These are phyloP conservation scores for Atlantisia rogersi DNA, from an alignment of 2,113 vertebrate genomes.

Conservation along the genomic window DNA sequence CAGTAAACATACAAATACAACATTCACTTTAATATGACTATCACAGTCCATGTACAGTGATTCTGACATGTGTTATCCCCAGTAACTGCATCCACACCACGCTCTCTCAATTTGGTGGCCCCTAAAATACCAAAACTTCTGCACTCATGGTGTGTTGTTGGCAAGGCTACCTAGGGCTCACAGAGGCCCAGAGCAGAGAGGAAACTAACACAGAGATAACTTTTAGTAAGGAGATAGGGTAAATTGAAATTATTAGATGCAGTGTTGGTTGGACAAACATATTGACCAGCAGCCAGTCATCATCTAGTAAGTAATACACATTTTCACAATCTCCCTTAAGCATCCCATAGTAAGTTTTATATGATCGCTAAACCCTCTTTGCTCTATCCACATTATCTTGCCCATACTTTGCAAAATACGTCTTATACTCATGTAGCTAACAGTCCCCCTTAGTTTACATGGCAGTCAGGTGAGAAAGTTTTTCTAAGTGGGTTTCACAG, in stretches of 20 bases:
- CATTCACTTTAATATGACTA: background rate
- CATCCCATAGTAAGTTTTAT: background rate
- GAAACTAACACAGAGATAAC: background rate
- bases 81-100: background rate
- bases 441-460: background rate
- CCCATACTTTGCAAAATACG: background rate
- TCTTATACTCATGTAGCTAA: too few species aligned
- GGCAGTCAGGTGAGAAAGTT: background rate
- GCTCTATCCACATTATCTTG: background rate
- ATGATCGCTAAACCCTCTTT: background rate
- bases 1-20: background rate
- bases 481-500: background rate
- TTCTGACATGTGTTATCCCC: background rate
- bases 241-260: background rate
- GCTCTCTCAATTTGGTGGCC: fast-evolving
- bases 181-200: background rate
- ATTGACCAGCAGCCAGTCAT: background rate
- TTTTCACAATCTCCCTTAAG: background rate
- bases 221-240: background rate
- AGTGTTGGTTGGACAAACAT: background rate
- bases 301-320: background rate
- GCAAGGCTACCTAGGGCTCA: background rate
- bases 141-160: fast-evolving
- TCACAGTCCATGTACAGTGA: background rate
- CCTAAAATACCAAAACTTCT: fast-evolving